phyloP scores from a whole-genome alignment of 1,140 invertebrate species.

The Liolophura sinensis region DNA sequence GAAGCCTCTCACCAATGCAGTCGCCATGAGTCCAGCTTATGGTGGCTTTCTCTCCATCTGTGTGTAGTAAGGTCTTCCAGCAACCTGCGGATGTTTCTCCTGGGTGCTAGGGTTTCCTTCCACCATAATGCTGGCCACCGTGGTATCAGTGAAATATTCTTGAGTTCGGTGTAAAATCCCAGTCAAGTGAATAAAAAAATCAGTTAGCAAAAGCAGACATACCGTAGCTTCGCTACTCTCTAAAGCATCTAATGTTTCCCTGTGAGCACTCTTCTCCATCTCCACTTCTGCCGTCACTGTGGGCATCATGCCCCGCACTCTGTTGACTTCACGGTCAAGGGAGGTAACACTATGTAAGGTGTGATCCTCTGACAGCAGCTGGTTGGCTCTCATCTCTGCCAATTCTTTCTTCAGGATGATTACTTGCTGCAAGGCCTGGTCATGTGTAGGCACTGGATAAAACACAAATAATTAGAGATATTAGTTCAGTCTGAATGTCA shows the following conservation, averaged over 20 bases:
- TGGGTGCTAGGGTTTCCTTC: no score
- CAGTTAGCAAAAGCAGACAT: no score
- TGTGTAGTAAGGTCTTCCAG: no score
- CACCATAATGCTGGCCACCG: no score
- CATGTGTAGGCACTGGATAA: constrained; percentile 46
- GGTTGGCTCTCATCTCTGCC: constrained; percentile 53
- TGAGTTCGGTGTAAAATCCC: no score
- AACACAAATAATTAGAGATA: constrained; percentile 8
- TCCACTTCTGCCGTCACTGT: constrained; percentile 44
- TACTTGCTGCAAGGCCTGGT: constrained; percentile 56
- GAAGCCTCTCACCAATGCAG: no score
- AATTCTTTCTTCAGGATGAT: constrained; percentile 56
- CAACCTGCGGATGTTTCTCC: no score
- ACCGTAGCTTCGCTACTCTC: constrained; percentile 56
- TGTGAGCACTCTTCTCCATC: constrained; percentile 54
- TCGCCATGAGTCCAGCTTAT: no score
- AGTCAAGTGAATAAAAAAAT: no score
- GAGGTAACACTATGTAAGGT: constrained; percentile 26
- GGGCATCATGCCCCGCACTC: constrained; percentile 35
- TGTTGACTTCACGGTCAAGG: constrained; percentile 44
- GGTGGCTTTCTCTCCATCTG: no score
- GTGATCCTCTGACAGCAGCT: constrained; percentile 44
- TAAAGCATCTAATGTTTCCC: constrained; percentile 52
- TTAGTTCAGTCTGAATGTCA: no score
- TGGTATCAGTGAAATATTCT: no score